A percentile compares a stretch with the other conserved stretches of the same genome.
phyloP scores from a whole-genome alignment of 1,140 invertebrate species.

The Listronotus oregonensis region DNA sequence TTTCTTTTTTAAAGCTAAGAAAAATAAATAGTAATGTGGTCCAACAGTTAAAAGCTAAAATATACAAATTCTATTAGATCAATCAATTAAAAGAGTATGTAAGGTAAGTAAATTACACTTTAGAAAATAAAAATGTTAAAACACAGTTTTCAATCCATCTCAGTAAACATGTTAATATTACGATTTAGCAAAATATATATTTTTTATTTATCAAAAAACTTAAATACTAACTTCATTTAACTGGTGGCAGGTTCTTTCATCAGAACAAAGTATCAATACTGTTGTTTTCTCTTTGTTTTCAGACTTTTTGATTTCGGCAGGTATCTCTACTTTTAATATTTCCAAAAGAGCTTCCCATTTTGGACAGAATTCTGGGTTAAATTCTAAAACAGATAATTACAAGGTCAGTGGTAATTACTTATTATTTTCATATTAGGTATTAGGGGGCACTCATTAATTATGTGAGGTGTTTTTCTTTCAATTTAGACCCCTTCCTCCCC shows the following conservation, averaged over 20 bases:
- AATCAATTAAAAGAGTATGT: no score
- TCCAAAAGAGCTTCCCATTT: conserved; percentile 87
- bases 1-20: conserved; percentile 63
- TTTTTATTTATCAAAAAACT: no score
- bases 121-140: no score
- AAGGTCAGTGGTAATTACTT: no score
- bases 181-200: no score
- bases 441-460: no score
- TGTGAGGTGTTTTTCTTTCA: no score
- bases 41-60: conserved; percentile 70
- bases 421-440: no score
- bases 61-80: background rate
- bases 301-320: conserved; percentile 64
- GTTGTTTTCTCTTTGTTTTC: conserved; percentile 59
- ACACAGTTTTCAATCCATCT: no score
- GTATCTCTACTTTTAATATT: conserved; percentile 79
- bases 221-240: conserved; percentile 64
- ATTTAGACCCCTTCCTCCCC: no score
- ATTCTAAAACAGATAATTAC: conserved; percentile 65
- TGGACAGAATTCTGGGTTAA: conserved; percentile 82
- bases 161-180: no score
- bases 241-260: conserved; percentile 81
- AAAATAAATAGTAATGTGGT: conserved; percentile 65
- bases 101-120: no score
- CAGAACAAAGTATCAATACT: conserved; percentile 83